These are phyloP conservation scores for Grammomys surdaster DNA, from an alignment of 2,113 vertebrate species.

Conservation along the genomic window DNA sequence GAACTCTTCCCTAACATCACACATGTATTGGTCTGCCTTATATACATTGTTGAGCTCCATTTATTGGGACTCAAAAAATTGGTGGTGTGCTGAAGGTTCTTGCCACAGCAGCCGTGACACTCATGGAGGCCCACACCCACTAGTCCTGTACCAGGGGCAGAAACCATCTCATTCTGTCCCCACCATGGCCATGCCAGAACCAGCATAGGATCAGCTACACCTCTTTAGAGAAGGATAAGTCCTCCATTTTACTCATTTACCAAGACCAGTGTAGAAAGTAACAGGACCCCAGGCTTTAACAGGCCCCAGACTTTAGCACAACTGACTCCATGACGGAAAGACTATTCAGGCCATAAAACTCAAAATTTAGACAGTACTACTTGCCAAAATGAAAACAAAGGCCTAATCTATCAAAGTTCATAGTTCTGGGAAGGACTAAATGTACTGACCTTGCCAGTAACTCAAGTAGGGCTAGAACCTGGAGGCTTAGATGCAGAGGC, in stretches of 20 bases:
- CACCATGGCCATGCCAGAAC: no score
- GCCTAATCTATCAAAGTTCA: not conserved
- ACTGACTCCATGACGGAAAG: not conserved
- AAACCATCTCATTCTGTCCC: no score
- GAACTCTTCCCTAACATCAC: no score
- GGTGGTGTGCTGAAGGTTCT: no score
- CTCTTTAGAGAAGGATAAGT: not conserved
- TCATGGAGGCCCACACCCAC: no score
- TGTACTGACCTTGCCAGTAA: not conserved
- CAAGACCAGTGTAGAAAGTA: not conserved
- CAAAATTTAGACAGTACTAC: not conserved
- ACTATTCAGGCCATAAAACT: not conserved
- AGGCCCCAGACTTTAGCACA: not conserved
- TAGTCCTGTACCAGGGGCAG: no score
- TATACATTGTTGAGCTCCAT: no score
- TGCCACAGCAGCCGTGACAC: no score
- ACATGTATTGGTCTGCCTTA: no score
- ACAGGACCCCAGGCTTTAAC: not conserved
- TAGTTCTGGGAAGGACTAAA: not conserved
- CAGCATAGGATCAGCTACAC: not conserved
- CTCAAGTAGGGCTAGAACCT: no score
- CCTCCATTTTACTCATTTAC: not conserved
- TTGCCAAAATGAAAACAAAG: not conserved
- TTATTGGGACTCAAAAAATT: no score
- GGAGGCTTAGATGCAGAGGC: no score